Evolutionary conservation across 1,140 invertebrate species (phyloP).

Genomic region (Drosophila elegans): DNA sequence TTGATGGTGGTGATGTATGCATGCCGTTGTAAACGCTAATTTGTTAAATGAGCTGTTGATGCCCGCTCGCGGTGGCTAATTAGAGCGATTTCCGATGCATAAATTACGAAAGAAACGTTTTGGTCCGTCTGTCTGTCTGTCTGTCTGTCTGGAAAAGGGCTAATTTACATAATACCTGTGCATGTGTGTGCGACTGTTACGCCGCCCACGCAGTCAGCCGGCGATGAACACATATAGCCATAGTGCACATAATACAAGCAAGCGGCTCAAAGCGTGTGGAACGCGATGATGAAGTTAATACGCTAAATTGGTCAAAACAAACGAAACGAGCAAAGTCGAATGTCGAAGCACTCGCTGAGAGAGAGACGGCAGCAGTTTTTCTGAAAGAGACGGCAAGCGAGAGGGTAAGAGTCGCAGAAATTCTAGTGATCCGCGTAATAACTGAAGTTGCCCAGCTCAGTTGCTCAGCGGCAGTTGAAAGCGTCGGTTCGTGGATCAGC

Average conservation of each 20-base stretch:
- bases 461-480: slow-evolving; percentile 68
- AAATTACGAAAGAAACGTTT: slow-evolving; percentile 56
- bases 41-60: slow-evolving; percentile 75
- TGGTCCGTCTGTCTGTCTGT: too few species aligned
- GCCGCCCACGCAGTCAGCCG: slow-evolving; percentile 57
- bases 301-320: slow-evolving; percentile 81
- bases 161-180: slow-evolving; percentile 42
- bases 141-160: slow-evolving; percentile 11
- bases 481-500: slow-evolving; percentile 39
- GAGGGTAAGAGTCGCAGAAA: slow-evolving; percentile 32
- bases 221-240: slow-evolving; percentile 24
- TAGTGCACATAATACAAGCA: slow-evolving; percentile 17
- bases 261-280: slow-evolving; percentile 48
- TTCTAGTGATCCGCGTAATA: slow-evolving; percentile 79
- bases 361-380: slow-evolving; percentile 15
- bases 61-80: slow-evolving; percentile 60
- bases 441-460: slow-evolving; percentile 66
- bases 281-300: slow-evolving; percentile 71
- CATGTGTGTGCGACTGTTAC: slow-evolving; percentile 6
- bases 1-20: slow-evolving; percentile 33
- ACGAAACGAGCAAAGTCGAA: slow-evolving; percentile 41
- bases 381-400: slow-evolving; percentile 19
- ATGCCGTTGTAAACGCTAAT: slow-evolving; percentile 58
- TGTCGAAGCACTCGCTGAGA: slow-evolving; percentile 22
- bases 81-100: slow-evolving; percentile 67